Evolutionary conservation across 2,888 invertebrate species (phyloP), one percentile per base, ranked within the genome.

Genomic region (Ornithoptera alexandrae): DNA sequence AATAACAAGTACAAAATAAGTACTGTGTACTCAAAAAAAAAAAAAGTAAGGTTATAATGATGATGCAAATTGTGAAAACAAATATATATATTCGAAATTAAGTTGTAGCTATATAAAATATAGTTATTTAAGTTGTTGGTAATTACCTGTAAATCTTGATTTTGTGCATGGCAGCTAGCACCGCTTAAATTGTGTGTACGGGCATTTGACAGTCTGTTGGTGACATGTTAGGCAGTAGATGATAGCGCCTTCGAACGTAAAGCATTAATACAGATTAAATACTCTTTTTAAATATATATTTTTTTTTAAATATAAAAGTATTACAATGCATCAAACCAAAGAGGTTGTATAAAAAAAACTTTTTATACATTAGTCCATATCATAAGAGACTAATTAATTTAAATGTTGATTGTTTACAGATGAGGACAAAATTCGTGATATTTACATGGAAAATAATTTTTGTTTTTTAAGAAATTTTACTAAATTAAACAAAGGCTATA

Each of bases 121-220:
- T 39, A 53, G 46, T 60, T 70, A 24, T 56, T 53, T 6, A 17
- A 24, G n/a, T 20, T 22, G 10, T 5, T 46, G 20, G 74, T 72
- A 78, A 74, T 85, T 85, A 92, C 92, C 92, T 92, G 85, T 74
- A 80, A 81, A 79, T 89, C 90, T 89, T 90, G 90, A 88, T 84
- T 91, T 91, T 91, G 90, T 90, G 90, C 92, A 91, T 92, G 89
- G 92, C 90, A 92, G 91, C 82, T 79, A 73, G 75, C 75, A 84
- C 86, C 86, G 89, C 89, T 88, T 84, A 82, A 83, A 83, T 83
- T 77, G 82, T 86, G 84, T 82, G 90, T 90, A 92, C 92, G 91
- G 92, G 90, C 91, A 86, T 81, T 80, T 88, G 89, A 89, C 88
- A 88, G 87, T 81, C 84, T 77, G 79, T 68, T 82, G 90, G 83